Percentiles rank a stretch among this genome's conserved stretches.
Conservation (phyloP, 2,888 invertebrate genomes). For the Amphimallon solstitiale region DNA sequence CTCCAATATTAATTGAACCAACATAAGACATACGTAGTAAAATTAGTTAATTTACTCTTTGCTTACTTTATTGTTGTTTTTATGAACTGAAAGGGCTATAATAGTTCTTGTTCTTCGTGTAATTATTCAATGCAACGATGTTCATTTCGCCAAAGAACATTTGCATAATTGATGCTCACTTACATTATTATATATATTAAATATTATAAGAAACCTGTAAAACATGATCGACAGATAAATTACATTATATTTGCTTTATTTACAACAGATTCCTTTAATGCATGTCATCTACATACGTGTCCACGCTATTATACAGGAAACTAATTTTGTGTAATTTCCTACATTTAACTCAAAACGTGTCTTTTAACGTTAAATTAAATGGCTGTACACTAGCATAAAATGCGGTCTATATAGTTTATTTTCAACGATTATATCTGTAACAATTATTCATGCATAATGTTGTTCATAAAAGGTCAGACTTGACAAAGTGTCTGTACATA, state of each 20-base stretch:
- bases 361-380: background rate
- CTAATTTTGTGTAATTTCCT: slow-evolving; percentile 1
- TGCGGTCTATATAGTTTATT: background rate
- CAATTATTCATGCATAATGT: slow-evolving; percentile 6
- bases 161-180: slow-evolving; percentile 20
- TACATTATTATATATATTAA: background rate
- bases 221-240: slow-evolving; percentile 3
- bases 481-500: slow-evolving; percentile 1
- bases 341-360: background rate
- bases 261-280: background rate
- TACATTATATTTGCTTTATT: background rate
- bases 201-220: slow-evolving; percentile 2
- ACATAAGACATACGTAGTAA: background rate
- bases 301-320: background rate
- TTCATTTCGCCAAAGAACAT: slow-evolving; percentile 3
- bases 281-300: background rate
- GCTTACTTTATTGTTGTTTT: background rate
- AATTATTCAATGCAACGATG: slow-evolving; percentile 17
- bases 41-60: slow-evolving; percentile 17
- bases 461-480: background rate
- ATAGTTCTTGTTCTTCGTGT: too few species aligned
- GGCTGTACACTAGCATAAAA: background rate
- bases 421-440: background rate
- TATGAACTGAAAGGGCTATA: too few species aligned
- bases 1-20: background rate